Percentiles rank a stretch among this genome's conserved stretches.
Evolutionary conservation across 2,797 vertebrate genomes (phyloP).

Genomic region (Poecilia gillii): DNA sequence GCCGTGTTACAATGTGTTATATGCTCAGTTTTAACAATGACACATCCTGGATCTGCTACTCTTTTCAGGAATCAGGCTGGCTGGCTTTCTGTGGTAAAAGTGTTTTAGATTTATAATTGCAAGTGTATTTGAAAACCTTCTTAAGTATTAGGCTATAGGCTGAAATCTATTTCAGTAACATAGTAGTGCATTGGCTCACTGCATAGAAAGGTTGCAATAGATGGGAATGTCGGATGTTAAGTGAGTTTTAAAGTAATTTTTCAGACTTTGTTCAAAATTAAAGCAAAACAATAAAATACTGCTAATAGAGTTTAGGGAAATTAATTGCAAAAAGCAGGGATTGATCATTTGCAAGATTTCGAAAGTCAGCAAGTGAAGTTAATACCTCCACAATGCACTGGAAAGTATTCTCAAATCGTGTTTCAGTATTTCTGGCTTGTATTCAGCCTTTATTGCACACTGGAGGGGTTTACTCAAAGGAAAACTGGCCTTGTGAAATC

Average conservation of each 20-base stretch:
- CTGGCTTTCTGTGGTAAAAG: background rate
- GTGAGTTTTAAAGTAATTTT: background rate
- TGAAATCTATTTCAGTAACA: background rate
- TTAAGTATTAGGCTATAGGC: background rate
- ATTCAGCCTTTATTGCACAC: conserved; percentile 17
- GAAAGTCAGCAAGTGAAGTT: background rate
- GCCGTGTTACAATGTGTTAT: background rate
- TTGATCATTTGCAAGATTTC: background rate
- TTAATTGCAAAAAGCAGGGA: background rate
- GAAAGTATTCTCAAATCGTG: conserved; percentile 12
- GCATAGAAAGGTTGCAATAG: background rate
- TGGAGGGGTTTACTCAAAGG: conserved; percentile 18
- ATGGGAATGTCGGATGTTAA: background rate
- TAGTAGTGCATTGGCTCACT: background rate
- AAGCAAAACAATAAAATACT: background rate
- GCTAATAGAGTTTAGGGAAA: background rate
- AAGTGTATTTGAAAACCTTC: background rate
- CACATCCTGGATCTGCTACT: background rate
- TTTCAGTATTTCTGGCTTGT: conserved; percentile 9
- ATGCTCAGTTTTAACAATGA: background rate
- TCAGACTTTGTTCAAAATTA: background rate
- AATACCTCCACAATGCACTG: conserved; percentile 9
- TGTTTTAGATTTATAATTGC: background rate
- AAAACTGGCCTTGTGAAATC: conserved; percentile 28
- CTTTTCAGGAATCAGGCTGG: background rate